Evolutionary conservation across 2,797 vertebrate genomes (phyloP), one percentile per base, ranked within the genome.

Genomic region (Enteromius thamalakanensis): DNA sequence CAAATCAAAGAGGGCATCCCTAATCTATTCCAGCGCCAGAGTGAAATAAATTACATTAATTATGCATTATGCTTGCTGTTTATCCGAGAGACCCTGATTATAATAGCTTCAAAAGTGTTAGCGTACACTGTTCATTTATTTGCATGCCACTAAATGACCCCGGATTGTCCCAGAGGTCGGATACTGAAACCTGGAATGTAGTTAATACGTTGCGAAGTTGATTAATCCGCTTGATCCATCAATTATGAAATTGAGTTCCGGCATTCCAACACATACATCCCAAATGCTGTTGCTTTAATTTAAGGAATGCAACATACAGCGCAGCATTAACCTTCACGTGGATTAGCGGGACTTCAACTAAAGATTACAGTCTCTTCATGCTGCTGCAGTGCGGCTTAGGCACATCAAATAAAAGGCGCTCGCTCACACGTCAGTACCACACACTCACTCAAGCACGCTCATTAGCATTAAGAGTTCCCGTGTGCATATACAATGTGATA

Each of bases 1-100:
- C 29, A 37, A 85, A 87, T 84, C 81, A 85, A 77, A 82, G 68
- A 67, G 77, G 82, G 80, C 85, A 86, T 21, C 21, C 72, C 65
- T 72, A 80, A 82, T 86, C 80, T 70, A 84, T 81, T 84, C 49
- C 65, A 80, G 53, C 17, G 10, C 67, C 37, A 42, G 76, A 60
- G 51, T 21, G 42, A 88, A 87, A 86, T 86, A 89, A 88, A 89
- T 88, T 79, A 85, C 88, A 89, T 87, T 84, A 86, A 87, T 87
- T 84, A 89, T 89, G 84, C 86, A 86, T 81, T 79, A 79, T 62
- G 76, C 37, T 47, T 17, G 34, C 69, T 68, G 82, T 86, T 89
- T 87, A 87, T 86, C 79, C 70, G 29, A 84, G 80, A 23, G 14
- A 60, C 65, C 68, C 68, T 79, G 51, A 81, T 82, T 84, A 80